Evolutionary conservation across 2,888 invertebrate genomes (phyloP).

Genomic region (Phragmatobia fuliginosa): DNA sequence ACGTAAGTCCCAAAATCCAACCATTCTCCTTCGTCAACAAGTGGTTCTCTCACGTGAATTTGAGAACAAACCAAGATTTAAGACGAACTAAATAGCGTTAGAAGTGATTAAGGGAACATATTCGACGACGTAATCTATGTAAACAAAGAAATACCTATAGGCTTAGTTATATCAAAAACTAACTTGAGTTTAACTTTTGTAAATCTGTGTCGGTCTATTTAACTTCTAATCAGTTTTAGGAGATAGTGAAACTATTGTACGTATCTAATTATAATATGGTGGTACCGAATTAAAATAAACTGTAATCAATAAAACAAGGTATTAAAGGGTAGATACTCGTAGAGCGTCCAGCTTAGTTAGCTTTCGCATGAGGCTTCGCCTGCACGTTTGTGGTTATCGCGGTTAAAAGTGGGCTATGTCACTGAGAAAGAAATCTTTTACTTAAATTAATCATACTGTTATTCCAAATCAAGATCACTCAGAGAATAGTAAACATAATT

Average conservation of each 20-base stretch:
- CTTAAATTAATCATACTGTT: neutral
- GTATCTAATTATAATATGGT: conserved; percentile 51
- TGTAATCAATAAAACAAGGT: conserved; percentile 56
- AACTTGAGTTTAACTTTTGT: conserved; percentile 37
- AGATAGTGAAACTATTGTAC: conserved; percentile 16
- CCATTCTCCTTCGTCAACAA: conserved; percentile 38
- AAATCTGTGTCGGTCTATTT: conserved; percentile 46
- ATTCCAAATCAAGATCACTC: conserved; percentile 3
- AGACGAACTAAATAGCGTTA: conserved; percentile 46
- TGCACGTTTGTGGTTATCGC: too few species aligned
- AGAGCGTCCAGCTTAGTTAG: too few species aligned
- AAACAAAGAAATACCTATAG: conserved; percentile 43
- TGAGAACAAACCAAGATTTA: conserved; percentile 34
- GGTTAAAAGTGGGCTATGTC: neutral
- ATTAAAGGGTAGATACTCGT: conserved; percentile 66
- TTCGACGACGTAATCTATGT: conserved; percentile 41
- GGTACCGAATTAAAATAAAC: conserved; percentile 57
- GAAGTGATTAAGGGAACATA: conserved; percentile 47
- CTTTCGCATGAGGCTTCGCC: too few species aligned
- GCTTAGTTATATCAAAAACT: conserved; percentile 42
- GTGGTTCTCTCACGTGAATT: conserved; percentile 30
- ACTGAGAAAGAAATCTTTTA: neutral
- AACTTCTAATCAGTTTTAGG: conserved; percentile 43
- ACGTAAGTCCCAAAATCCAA: conserved; percentile 23
- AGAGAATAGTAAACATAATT: conserved; percentile 28